These are phyloP conservation scores for Tragelaphus eurycerus DNA, from an alignment of 2,797 vertebrate species.

Conservation along the genomic window DNA sequence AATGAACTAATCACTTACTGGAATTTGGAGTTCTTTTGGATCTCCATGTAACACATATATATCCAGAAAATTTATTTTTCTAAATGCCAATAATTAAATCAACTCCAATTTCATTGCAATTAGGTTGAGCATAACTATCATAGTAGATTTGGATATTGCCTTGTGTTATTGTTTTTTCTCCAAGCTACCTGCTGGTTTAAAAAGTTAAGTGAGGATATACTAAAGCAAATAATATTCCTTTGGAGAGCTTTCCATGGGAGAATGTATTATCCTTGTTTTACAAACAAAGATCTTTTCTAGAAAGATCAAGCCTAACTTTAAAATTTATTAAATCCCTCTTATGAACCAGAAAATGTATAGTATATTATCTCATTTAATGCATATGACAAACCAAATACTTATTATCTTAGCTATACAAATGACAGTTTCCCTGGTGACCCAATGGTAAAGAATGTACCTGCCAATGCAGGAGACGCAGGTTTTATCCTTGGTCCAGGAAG, in stretches of 20 bases:
- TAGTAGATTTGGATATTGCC: neutral
- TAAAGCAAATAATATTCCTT: neutral
- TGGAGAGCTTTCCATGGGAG: neutral
- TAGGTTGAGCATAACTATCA: slow-evolving; percentile 27
- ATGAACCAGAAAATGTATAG: neutral
- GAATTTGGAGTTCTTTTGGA: slow-evolving; percentile 50
- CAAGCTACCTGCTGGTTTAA: neutral
- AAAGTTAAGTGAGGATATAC: neutral
- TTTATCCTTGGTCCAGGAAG: neutral
- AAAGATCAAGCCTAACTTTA: neutral
- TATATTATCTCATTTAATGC: neutral
- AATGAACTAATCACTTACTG: slow-evolving; percentile 68
- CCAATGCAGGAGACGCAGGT: rapidly evolving
- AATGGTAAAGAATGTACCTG: neutral
- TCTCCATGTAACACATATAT: slow-evolving; percentile 8
- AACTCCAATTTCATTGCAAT: slow-evolving; percentile 67
- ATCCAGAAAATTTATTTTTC: slow-evolving; percentile 40
- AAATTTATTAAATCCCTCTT: neutral
- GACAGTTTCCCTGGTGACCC: neutral
- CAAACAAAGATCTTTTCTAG: neutral
- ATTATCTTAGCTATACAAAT: no score
- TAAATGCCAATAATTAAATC: slow-evolving; percentile 69
- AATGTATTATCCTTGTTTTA: neutral
- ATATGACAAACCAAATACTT: neutral
- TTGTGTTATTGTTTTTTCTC: neutral